Base-by-base conservation (phyloP, 2,888 invertebrate genomes). In the Coecobrya sp. region DNA sequence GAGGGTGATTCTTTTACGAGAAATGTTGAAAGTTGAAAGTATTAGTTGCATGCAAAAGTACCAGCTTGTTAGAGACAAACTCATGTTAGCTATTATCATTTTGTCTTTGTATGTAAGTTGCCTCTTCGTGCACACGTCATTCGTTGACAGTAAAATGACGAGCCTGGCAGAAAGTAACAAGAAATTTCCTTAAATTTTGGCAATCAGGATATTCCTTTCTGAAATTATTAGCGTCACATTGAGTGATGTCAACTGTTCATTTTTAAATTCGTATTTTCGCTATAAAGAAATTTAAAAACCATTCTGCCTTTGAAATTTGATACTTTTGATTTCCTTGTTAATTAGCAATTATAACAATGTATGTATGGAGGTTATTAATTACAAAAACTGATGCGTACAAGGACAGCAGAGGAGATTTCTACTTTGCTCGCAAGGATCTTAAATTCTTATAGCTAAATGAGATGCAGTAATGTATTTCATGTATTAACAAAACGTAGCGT, bases 121-220 rank as follows among this genome's bases (percentile, higher is more conserved):
- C 25, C 25, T 22, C 11, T 49, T 76, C 76, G 49, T 76, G 76
- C 76, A 49, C 45, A 76, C 22, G 76, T 76, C 76, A 45, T 7
- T n/a, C 22, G 22, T 49, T 76, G 45, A 76, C 76, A 49, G 76
- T n/a, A 76, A 76, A 8, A 76, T 76, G 76, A 76, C 22, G 76
- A 13, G 49, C 76, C 22, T 13, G 13, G n/a, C 13, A 42, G 42
- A 73, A 42, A 42, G 0, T 42, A 76, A 76, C 42, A 45, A 76
- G 22, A 76, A 73, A 42, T 73, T 73, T 73, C 45, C 76, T 76
- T 45, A 76, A 76, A 76, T 76, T 76, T 76, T 76, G 76, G 76
- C 76, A 76, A 13, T 49, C 42, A 36, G 36, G 76, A n/a, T 76
- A 45, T 25, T n/a, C 49, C 45, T 49, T 76, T 49, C 76, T 19